Conservation (phyloP, 2,113 vertebrate genomes). For the Pristiophorus japonicus region DNA sequence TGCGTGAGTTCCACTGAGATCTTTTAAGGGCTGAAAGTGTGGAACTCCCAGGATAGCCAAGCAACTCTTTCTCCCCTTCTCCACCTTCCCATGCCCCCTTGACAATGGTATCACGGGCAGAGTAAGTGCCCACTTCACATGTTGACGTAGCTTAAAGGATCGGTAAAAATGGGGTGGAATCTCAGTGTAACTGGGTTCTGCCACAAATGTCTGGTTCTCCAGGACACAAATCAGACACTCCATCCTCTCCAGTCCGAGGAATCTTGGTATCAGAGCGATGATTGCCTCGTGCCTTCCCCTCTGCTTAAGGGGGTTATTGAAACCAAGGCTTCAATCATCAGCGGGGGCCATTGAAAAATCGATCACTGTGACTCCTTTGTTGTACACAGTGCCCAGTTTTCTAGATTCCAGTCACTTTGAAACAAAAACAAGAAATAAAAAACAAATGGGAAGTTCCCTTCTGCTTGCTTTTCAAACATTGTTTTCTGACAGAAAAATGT, state of each 20-base stretch:
- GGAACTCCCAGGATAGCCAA: neutral
- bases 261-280: neutral
- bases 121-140: neutral
- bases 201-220: neutral
- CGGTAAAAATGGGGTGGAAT: neutral
- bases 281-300: neutral
- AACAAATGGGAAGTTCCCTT: neutral
- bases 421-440: neutral
- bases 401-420: too few species aligned
- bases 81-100: neutral
- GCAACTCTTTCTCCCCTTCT: neutral
- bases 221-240: neutral
- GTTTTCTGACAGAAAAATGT: neutral
- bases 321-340: neutral
- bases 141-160: neutral
- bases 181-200: neutral
- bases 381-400: neutral
- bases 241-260: neutral
- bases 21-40: neutral
- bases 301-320: neutral
- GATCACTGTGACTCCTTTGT: neutral
- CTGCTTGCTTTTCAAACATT: neutral
- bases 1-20: neutral
- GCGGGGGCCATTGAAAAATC: neutral
- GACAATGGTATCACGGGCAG: neutral